These are phyloP conservation scores for Crotalus horridus DNA, from an alignment of 2,113 vertebrate species.

Conservation along the genomic window DNA sequence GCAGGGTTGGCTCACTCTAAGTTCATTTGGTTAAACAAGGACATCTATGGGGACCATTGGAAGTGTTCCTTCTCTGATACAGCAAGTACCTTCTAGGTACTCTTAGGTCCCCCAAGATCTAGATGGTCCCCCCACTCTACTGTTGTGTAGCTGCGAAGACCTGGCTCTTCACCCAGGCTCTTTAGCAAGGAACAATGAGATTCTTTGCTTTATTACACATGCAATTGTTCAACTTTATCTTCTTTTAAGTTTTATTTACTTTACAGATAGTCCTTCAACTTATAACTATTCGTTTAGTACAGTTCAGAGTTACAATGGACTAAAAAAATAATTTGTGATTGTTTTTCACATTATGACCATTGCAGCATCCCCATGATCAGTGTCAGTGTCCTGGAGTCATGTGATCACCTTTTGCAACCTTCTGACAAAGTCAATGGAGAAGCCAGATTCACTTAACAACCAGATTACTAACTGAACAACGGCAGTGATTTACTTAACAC, in stretches of 20 bases:
- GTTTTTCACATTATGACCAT: neutral
- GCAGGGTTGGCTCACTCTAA: neutral
- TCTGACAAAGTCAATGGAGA: neutral
- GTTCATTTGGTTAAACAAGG: neutral
- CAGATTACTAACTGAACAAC: neutral
- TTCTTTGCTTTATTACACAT: neutral
- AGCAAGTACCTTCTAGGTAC: neutral
- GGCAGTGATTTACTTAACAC: neutral
- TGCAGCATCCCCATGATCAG: neutral
- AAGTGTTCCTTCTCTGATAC: neutral
- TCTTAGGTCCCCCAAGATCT: neutral
- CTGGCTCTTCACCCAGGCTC: neutral
- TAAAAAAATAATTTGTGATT: neutral
- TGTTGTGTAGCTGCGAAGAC: neutral
- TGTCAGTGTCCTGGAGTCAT: too few relatives aligned
- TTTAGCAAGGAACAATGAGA: neutral
- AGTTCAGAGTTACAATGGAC: neutral
- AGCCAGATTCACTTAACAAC: neutral
- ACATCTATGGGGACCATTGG: neutral
- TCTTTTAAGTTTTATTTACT: neutral
- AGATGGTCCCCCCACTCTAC: neutral
- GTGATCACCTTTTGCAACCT: neutral
- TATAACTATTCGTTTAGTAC: neutral
- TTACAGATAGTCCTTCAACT: neutral
- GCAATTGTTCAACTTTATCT: neutral